Evolutionary conservation across 2,888 invertebrate species (phyloP).

Genomic region (Rhagonycha lutea): DNA sequence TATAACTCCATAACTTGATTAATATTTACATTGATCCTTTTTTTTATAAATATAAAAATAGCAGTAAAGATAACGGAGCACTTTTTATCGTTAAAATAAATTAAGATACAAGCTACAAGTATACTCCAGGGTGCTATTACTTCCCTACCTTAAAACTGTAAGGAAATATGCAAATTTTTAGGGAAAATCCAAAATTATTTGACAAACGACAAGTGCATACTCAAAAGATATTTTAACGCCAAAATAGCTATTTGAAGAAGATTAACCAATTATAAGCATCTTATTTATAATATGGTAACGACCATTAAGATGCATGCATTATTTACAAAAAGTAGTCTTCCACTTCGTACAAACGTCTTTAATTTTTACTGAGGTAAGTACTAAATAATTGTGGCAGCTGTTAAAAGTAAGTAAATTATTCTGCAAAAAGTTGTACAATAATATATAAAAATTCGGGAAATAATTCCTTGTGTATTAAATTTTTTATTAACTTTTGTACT

Average conservation of each 20-base stretch:
- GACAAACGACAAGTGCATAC: not conserved
- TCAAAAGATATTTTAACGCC: not conserved
- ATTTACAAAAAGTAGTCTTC: not conserved
- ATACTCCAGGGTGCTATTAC: not conserved
- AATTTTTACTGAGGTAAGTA: too few species aligned
- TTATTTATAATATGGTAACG: not conserved
- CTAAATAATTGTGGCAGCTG: too few species aligned
- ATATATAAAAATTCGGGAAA: not conserved
- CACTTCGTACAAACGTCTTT: too few species aligned
- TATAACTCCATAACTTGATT: not conserved
- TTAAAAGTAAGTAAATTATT: not conserved
- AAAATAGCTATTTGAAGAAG: not conserved
- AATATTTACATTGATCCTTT: not conserved
- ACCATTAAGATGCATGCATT: too few species aligned
- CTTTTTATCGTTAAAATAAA: not conserved
- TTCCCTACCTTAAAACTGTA: not conserved
- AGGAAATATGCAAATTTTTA: not conserved
- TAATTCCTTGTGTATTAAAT: not conserved
- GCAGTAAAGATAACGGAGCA: not conserved
- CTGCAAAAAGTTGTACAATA: not conserved
- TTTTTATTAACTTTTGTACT: not conserved
- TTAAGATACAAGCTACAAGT: not conserved
- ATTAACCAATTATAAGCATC: not conserved
- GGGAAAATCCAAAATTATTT: not conserved
- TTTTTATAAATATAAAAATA: not conserved